Percentiles rank a stretch among this genome's conserved stretches.
Conservation (phyloP, 2,113 vertebrate species). For the Oreochromis niloticus region DNA sequence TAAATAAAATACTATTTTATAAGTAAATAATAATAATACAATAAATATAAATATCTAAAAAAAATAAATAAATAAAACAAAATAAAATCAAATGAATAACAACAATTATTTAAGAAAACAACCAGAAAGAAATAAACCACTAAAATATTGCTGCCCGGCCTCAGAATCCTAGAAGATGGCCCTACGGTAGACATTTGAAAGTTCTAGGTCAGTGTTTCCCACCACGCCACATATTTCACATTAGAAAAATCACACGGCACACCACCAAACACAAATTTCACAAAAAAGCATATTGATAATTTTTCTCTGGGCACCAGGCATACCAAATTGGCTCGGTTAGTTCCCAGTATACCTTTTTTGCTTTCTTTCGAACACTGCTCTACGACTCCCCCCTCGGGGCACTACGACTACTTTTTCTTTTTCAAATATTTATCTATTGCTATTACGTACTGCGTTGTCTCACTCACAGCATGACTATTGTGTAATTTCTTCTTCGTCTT, state of each 20-base stretch:
- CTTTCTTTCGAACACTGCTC: background rate
- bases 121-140: background rate
- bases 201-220: background rate
- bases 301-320: background rate
- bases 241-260: background rate
- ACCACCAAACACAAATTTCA: background rate
- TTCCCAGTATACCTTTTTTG: rapidly evolving
- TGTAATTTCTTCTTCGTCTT: background rate
- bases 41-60: background rate
- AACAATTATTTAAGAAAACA: background rate
- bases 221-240: rapidly evolving
- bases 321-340: background rate
- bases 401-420: background rate
- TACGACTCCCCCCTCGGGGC: background rate
- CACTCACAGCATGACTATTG: rapidly evolving
- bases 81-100: rapidly evolving
- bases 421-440: background rate
- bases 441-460: background rate
- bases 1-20: background rate
- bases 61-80: background rate
- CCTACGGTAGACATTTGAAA: background rate
- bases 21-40: background rate
- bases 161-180: background rate
- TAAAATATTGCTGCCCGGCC: background rate
- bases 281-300: background rate